phyloP scores from a whole-genome alignment of 1,140 invertebrate genomes.

The Panulirus ornatus region DNA sequence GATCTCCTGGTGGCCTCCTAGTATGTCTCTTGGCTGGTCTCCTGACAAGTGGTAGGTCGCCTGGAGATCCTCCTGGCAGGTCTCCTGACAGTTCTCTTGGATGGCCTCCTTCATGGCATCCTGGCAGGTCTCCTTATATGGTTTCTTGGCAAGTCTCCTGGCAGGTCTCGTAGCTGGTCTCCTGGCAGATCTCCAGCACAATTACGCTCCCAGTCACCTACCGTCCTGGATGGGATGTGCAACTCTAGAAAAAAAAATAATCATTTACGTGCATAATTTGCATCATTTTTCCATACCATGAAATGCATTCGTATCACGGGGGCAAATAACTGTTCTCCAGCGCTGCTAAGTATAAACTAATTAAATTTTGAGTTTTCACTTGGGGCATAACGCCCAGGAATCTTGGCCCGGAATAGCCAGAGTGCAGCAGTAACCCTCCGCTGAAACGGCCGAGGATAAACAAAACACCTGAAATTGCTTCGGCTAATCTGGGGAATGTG shows the following conservation, averaged over 20 bases:
- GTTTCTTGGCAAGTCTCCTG: no score
- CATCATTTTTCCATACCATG: background rate
- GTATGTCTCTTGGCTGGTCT: no score
- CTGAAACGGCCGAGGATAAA: background rate
- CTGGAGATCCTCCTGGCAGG: no score
- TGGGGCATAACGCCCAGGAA: background rate
- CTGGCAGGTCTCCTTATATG: no score
- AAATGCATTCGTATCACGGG: background rate
- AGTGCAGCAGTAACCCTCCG: background rate
- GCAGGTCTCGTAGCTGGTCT: no score
- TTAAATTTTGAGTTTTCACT: conserved; percentile 8
- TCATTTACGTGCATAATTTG: background rate
- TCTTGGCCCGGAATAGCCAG: background rate
- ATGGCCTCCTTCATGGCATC: no score
- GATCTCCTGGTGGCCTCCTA: no score
- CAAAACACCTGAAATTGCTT: background rate
- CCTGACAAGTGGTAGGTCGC: no score
- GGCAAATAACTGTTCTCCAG: background rate
- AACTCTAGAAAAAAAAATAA: no score
- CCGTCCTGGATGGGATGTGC: no score
- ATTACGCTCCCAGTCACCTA: background rate
- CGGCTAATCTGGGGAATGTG: conserved; percentile 6
- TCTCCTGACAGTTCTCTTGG: no score
- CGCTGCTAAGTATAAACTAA: background rate
- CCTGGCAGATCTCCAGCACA: background rate